Base-by-base conservation (phyloP, 2,888 invertebrate genomes). In the Ommatoiulus sabulosus region DNA sequence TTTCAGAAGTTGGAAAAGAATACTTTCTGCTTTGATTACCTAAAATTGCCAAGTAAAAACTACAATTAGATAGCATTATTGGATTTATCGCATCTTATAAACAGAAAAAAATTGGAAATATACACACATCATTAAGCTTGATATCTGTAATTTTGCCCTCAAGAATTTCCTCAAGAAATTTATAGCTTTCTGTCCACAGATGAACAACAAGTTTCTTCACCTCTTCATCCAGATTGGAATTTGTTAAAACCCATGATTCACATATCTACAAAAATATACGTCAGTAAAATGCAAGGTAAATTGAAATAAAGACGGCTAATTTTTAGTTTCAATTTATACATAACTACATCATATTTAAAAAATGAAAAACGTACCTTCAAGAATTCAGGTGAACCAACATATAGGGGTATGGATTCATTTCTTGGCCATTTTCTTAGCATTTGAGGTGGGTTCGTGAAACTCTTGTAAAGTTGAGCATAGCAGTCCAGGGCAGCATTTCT, bases 301-400 rank as follows among this genome's bases (percentile, higher is more conserved):
- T n/a, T n/a, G n/a, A 12, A 46, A 46, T 46, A 35, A 35, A 35
- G 35, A 35, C 35, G 0, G 35, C 35, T 35, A 35, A n/a, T 35
- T 35, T 35, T 46, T 12, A 46, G 12, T 46, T 46, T 12, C 3
- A 46, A 46, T 46, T 46, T 46, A 12, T 46, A 46, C 35, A 35
- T 35, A 46, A 46, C 46, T 46, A 3, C 46, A 46, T 46, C 7
- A 46, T 46, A 12, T 3, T 44, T 20, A 46, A n/a, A n/a, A 43
- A n/a, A n/a, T 10, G 17, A 88, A 46, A 44, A n/a, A n/a, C 7
- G 0, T 86, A 24, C 86, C 57, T 89, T 84, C 12, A 84, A 3
- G 44, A 84, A 84, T 46, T 89, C 48, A 6, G 87, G 87, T 87
- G 89, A 89, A 17, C 87, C 87, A 35, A 89, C 35, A 57, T 10